phyloP scores from a whole-genome alignment of 2,113 vertebrate species.

The Pollimyrus isidori region DNA sequence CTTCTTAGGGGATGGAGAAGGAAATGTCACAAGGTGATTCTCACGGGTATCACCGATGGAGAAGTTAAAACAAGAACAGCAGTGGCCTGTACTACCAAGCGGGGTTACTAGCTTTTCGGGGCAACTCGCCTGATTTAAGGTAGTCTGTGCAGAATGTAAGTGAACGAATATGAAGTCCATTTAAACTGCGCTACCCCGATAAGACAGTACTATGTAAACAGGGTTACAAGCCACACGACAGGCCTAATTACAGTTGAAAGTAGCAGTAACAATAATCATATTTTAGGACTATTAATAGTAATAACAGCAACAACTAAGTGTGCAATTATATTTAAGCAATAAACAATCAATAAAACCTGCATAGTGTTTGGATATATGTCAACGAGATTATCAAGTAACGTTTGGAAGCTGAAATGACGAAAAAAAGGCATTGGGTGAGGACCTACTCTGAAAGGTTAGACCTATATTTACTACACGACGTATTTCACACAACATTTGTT shows the following conservation, averaged over 20 bases:
- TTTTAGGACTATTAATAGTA: background rate
- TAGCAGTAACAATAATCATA: background rate
- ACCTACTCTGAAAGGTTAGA: background rate
- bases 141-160: too few species aligned
- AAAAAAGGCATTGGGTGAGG: background rate
- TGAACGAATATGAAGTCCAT: too few species aligned
- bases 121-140: too few species aligned
- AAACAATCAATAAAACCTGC: background rate
- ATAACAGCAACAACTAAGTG: background rate
- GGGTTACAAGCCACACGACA: background rate
- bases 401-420: slow-evolving; percentile 23
- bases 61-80: slow-evolving; percentile 57
- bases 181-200: too few species aligned
- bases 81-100: too few species aligned
- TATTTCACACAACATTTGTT: slow-evolving; percentile 53
- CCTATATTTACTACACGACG: slow-evolving; percentile 37
- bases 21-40: slow-evolving; percentile 68
- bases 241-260: background rate
- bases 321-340: background rate
- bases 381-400: background rate
- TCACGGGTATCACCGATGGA: slow-evolving; percentile 66
- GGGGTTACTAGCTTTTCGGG: too few species aligned
- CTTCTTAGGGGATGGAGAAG: slow-evolving; percentile 36
- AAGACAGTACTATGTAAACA: too few species aligned
- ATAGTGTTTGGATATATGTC: background rate